A percentile compares a stretch with the other conserved stretches of the same genome.
Conservation (phyloP, 2,888 invertebrate genomes). For the Aporophyla nigra region DNA sequence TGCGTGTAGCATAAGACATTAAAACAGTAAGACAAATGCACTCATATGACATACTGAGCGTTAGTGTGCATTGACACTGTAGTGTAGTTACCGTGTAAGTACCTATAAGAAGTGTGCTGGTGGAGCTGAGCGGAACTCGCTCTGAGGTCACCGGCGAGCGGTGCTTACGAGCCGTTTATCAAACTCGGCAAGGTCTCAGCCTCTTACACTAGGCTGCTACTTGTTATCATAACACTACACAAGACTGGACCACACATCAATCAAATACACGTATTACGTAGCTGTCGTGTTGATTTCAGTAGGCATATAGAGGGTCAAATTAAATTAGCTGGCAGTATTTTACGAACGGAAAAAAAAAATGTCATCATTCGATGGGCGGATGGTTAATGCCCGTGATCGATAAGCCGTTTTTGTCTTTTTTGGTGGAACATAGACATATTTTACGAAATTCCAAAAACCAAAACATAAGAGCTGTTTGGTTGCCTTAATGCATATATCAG, state of each 20-base stretch:
- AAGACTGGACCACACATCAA: not conserved
- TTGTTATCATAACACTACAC: slow-evolving; percentile 39
- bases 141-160: slow-evolving; percentile 69
- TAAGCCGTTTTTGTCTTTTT: too few species aligned
- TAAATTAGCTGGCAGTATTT: too few species aligned
- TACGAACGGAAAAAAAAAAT: too few species aligned
- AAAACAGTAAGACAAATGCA: not conserved
- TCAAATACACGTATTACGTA: not conserved
- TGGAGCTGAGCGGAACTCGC: slow-evolving; percentile 64
- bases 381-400: too few species aligned
- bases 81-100: slow-evolving; percentile 1
- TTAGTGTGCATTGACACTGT: slow-evolving; percentile 33
- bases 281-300: not conserved
- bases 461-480: too few species aligned
- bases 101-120: slow-evolving; percentile 23
- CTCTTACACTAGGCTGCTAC: slow-evolving; percentile 28
- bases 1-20: not conserved
- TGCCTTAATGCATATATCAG: too few species aligned
- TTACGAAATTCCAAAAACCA: too few species aligned
- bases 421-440: too few species aligned
- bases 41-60: not conserved
- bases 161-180: slow-evolving; percentile 75
- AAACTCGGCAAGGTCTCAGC: slow-evolving; percentile 75
- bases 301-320: too few species aligned
- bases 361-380: too few species aligned